Conservation (phyloP, 2,113 vertebrate genomes). For the Canis aureus region DNA sequence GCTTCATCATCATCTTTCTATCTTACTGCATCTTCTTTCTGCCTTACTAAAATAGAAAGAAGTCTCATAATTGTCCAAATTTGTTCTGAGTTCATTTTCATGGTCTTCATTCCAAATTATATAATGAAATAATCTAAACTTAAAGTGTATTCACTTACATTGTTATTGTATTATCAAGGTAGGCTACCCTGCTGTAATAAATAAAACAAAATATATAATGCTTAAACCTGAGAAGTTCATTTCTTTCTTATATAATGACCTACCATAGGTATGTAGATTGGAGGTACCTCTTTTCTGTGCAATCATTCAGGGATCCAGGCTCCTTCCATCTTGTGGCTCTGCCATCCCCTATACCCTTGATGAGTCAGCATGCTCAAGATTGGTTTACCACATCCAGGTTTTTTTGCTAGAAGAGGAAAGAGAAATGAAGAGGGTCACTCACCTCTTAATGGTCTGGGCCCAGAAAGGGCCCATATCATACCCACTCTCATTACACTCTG, state of each 20-base stretch:
- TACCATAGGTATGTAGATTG: background rate
- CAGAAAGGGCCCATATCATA: background rate
- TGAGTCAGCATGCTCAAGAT: background rate
- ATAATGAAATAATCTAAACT: constrained; percentile 14
- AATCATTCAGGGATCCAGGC: background rate
- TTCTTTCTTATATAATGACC: background rate
- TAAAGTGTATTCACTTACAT: background rate
- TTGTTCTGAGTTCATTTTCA: background rate
- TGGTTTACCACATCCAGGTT: background rate
- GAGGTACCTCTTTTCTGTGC: background rate
- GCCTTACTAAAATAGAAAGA: background rate
- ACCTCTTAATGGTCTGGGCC: background rate
- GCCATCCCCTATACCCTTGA: background rate
- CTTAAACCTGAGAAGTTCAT: background rate
- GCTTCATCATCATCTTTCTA: background rate
- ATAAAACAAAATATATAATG: background rate
- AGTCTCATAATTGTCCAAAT: background rate
- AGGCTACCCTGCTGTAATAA: background rate
- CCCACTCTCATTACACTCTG: background rate
- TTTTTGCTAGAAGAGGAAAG: background rate
- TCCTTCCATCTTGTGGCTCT: background rate
- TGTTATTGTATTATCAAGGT: background rate
- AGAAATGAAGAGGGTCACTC: background rate
- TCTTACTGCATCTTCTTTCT: background rate
- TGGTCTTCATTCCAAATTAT: background rate